Base-by-base conservation (phyloP, 2,113 vertebrate genomes). In the Morphnarchus princeps region DNA sequence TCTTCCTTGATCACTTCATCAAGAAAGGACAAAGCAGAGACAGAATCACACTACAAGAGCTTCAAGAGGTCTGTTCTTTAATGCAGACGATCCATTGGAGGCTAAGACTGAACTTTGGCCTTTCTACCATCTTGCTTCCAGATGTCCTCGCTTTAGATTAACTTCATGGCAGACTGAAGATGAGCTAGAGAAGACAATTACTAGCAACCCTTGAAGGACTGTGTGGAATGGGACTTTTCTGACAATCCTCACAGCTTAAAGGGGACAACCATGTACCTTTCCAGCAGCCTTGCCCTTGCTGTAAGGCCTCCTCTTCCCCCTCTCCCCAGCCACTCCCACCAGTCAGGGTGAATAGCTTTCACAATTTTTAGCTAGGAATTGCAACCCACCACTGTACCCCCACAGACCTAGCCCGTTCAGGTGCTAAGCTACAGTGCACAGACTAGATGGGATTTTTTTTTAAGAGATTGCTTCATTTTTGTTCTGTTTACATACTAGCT, bases 391-490 rank as follows among this genome's bases (percentile, higher is more conserved):
- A 15, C 11, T 19, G 12, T 8, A 32, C 5, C 34, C 22, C 16
- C 49, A 10, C 19, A 66, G 52, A 15, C 5, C 32, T 0, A 42
- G 14, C 42, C 86, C 32, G 10, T 3, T n/a, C 21, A 52, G 38
- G 13, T 2, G 18, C 32, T 50, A 58, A 79, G 18, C n/a, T 76
- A 12, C 78, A 52, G n/a, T 2, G 6, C 67, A 54, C 40, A 54
- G 14, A 13, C 29, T 28, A 13, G 43, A 16, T 5, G 5, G 38
- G 34, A 57, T 65, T 59, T 72, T 72, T 72, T 28, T 54, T 69
- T 11, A 61, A 0, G 11, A 45, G 29, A 9, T 1, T 10, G 8
- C 5, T 11, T 74, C 6, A 2, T 6, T 82, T 42, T 72, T 54
- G 7, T n/a, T 61, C 47, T 34, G 11, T 26, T 81, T 66, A 61